These are phyloP conservation scores for Rutilus rutilus DNA, from an alignment of 2,113 vertebrate genomes.

Conservation along the genomic window DNA sequence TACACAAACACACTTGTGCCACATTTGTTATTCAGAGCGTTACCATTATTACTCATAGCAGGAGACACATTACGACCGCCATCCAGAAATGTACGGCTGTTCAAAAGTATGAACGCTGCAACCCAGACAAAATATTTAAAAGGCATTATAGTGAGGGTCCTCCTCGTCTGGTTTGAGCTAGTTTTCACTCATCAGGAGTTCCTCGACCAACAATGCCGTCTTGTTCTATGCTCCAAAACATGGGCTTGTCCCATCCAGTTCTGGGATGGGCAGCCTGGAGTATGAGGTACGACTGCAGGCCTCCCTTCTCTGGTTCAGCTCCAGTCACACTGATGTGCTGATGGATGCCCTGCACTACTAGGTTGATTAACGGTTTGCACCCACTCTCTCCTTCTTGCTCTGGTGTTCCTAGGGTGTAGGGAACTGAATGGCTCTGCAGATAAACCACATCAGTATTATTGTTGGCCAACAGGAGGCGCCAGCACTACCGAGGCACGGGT, in stretches of 20 bases:
- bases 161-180: constrained; percentile 51
- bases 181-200: constrained; percentile 32
- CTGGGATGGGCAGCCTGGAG: constrained; percentile 7
- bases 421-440: constrained; percentile 90
- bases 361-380: constrained; percentile 80
- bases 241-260: constrained; percentile 37
- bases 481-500: constrained; percentile 94
- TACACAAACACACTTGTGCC: constrained; percentile 55
- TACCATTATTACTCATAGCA: constrained; percentile 48
- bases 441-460: constrained; percentile 95
- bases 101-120: constrained; percentile 36
- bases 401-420: constrained; percentile 84
- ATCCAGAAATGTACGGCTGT: constrained; percentile 52
- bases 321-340: constrained; percentile 51
- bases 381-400: constrained; percentile 78
- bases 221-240: constrained; percentile 57
- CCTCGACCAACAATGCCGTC: constrained; percentile 35
- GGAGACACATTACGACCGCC: constrained; percentile 52
- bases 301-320: constrained; percentile 42
- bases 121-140: constrained; percentile 58
- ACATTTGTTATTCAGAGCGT: constrained; percentile 61
- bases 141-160: constrained; percentile 53
- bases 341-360: constrained; percentile 31
- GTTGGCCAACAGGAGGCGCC: constrained; percentile 98
- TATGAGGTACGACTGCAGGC: constrained; percentile 7